A percentile compares a stretch with the other conserved stretches of the same genome.
phyloP scores from a whole-genome alignment of 2,888 invertebrate species.

The Helicoverpa assulta region DNA sequence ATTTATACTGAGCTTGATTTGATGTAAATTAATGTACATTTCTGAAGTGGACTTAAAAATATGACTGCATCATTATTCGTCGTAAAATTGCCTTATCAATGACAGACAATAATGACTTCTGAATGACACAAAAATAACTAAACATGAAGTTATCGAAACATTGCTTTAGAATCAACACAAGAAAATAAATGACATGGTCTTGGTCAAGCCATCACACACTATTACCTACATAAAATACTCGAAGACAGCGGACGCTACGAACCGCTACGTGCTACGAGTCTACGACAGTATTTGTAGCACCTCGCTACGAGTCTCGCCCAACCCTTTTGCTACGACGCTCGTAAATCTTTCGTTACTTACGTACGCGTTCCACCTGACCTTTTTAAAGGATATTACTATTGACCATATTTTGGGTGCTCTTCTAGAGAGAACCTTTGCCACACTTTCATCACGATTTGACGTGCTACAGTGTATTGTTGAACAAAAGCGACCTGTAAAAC shows the following conservation, averaged over 20 bases:
- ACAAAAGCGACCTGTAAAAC: background rate
- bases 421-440: slow-evolving; percentile 4
- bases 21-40: slow-evolving; percentile 30
- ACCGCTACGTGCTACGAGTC: slow-evolving; percentile 36
- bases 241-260: slow-evolving; percentile 21
- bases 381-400: slow-evolving; percentile 36
- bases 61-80: background rate
- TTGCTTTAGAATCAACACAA: background rate
- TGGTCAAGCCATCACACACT: background rate
- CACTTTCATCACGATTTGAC: background rate
- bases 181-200: background rate
- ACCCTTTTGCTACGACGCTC: slow-evolving; percentile 23
- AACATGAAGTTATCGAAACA: too few species aligned
- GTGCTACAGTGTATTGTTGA: background rate
- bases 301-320: slow-evolving; percentile 39
- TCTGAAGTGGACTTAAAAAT: background rate
- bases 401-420: slow-evolving; percentile 31
- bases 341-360: slow-evolving; percentile 46
- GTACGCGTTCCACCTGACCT: slow-evolving; percentile 29
- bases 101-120: background rate
- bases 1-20: slow-evolving; percentile 37
- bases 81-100: background rate
- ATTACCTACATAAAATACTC: background rate
- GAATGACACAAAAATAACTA: background rate
- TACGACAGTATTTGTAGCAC: slow-evolving; percentile 38